These are phyloP conservation scores for Zaprionus gabonicus DNA, from an alignment of 1,140 invertebrate species.

Conservation along the genomic window DNA sequence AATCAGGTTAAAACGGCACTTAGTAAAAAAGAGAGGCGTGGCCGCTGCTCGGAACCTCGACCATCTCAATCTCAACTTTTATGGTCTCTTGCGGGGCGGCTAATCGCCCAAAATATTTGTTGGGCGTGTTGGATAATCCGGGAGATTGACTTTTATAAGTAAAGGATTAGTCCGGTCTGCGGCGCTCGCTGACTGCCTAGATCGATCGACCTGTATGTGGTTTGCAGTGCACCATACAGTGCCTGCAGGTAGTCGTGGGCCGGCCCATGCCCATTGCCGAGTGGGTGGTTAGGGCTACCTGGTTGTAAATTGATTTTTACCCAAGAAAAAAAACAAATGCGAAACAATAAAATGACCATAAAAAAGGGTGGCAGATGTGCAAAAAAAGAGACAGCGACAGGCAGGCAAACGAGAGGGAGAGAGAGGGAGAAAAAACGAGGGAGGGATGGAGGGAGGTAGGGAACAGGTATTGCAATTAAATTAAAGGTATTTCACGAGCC, in stretches of 20 bases:
- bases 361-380: conserved; percentile 67
- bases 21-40: neutral
- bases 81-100: conserved; percentile 63
- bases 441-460: neutral
- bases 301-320: neutral
- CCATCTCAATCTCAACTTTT: conserved; percentile 4
- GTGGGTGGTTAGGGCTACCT: neutral
- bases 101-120: conserved; percentile 82
- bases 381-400: neutral
- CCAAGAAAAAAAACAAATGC: conserved; percentile 29
- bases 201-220: conserved; percentile 43
- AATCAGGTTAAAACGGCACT: neutral
- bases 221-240: conserved; percentile 4
- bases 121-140: conserved; percentile 76
- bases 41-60: neutral
- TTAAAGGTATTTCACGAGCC: conserved; percentile 11
- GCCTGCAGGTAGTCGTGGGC: neutral
- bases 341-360: conserved; percentile 37
- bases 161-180: conserved; percentile 62
- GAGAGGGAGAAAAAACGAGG: neutral
- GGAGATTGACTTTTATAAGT: conserved; percentile 78
- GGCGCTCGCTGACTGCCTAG: conserved; percentile 8
- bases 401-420: neutral
- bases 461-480: conserved; percentile 24
- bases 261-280: neutral